Evolutionary conservation across 2,888 invertebrate species (phyloP).

Genomic region (Thereva unica): DNA sequence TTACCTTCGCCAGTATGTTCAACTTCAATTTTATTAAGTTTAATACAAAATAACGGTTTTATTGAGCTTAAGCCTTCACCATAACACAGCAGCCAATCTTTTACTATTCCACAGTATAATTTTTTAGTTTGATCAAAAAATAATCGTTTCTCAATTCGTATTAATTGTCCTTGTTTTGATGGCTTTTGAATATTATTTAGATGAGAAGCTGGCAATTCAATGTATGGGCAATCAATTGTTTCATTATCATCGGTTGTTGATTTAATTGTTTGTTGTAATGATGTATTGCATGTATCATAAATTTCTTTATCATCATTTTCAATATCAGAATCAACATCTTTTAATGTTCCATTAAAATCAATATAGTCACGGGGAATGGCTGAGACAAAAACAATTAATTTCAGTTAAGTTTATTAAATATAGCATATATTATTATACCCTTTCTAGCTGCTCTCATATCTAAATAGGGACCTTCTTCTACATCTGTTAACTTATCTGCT

Average conservation of each 20-base stretch:
- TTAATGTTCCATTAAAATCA: slow-evolving; percentile 44
- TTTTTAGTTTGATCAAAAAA: slow-evolving; percentile 57
- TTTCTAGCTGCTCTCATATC: slow-evolving; percentile 22
- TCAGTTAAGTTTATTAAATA: neutral
- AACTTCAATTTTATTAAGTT: slow-evolving; percentile 52
- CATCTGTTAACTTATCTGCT: neutral
- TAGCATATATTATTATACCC: slow-evolving; percentile 10
- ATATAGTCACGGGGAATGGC: slow-evolving; percentile 51
- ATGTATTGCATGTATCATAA: slow-evolving; percentile 33
- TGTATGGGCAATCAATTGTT: slow-evolving; percentile 52
- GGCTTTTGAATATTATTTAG: slow-evolving; percentile 53
- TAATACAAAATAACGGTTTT: slow-evolving; percentile 51
- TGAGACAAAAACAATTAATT: slow-evolving; percentile 41
- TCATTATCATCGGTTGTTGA: neutral
- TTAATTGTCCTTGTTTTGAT: slow-evolving; percentile 53
- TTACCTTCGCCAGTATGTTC: slow-evolving; percentile 56
- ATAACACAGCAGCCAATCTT: slow-evolving; percentile 57
- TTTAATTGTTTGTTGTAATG: neutral
- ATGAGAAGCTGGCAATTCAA: slow-evolving; percentile 55
- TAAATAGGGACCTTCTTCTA: slow-evolving; percentile 18
- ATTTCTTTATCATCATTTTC: slow-evolving; percentile 40
- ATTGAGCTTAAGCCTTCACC: slow-evolving; percentile 43
- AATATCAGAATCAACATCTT: neutral
- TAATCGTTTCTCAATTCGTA: slow-evolving; percentile 54
- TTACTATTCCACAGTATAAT: slow-evolving; percentile 55